phyloP scores from a whole-genome alignment of 92 coral and sea anemone species.

The Parazoanthus swiftii region DNA sequence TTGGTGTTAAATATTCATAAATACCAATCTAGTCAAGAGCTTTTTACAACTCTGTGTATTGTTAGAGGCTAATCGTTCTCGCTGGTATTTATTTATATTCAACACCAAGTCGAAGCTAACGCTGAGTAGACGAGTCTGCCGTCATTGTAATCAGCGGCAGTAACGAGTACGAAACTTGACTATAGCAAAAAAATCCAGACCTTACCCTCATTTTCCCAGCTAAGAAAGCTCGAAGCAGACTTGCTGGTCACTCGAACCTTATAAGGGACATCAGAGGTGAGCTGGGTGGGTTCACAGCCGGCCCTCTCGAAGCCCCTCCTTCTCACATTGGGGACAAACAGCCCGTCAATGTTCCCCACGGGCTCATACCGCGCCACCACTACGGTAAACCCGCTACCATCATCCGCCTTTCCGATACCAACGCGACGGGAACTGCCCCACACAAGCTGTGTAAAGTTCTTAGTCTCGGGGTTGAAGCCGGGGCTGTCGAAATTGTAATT shows the following conservation, averaged over 20 bases:
- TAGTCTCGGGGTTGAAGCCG: constrained; percentile 72
- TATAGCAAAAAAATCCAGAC: no score
- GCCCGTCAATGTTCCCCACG: constrained; percentile 91
- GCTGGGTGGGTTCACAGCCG: constrained; percentile 65
- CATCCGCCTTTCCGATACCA: constrained; percentile 85
- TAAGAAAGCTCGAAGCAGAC: constrained; percentile 71
- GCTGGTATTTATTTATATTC: no score
- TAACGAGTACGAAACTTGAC: no score
- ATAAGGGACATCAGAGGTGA: constrained; percentile 62
- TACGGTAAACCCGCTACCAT: constrained; percentile 74
- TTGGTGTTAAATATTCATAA: no score
- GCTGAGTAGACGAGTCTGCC: no score
- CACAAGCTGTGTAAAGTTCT: constrained; percentile 89
- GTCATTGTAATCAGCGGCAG: no score
- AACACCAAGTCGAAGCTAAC: no score
- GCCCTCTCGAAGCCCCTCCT: constrained; percentile 75
- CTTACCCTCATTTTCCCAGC: constrained; percentile 91
- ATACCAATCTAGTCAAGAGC: no score
- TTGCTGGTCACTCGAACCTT: constrained; percentile 63
- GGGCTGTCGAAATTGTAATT: constrained; percentile 87
- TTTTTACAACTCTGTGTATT: no score
- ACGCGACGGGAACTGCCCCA: constrained; percentile 86
- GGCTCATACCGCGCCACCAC: constrained; percentile 96
- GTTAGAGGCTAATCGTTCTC: no score
- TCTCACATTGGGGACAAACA: constrained; percentile 82